Evolutionary conservation across 2,113 vertebrate genomes (phyloP).

Genomic region (Pelecanus crispus): DNA sequence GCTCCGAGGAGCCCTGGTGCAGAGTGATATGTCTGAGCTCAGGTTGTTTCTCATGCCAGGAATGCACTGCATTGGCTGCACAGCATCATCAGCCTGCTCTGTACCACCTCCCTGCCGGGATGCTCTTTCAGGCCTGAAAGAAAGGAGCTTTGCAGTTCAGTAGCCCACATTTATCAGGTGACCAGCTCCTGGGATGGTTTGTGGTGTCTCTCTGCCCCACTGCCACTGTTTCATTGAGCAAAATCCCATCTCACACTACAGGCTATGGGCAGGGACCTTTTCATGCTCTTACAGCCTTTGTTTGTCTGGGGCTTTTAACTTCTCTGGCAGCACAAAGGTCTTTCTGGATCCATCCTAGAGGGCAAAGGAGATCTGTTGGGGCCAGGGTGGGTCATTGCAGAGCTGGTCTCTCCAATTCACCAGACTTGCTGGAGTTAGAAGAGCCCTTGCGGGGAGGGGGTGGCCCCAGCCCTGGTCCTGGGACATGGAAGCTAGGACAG

Average conservation of each 20-base stretch:
- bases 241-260: neutral
- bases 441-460: neutral
- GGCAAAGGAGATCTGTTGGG: neutral
- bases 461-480: neutral
- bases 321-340: neutral
- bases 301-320: neutral
- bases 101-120: rapidly evolving
- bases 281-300: neutral
- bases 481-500: neutral
- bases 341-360: neutral
- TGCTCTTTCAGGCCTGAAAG: neutral
- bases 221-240: neutral
- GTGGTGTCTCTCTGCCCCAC: neutral
- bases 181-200: neutral
- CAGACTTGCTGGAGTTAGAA: neutral
- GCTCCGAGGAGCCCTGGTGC: neutral
- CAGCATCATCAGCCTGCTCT: neutral
- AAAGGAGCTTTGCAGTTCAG: neutral
- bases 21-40: neutral
- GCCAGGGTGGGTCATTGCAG: neutral
- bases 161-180: neutral
- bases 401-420: neutral
- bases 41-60: neutral
- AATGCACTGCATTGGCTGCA: no score
- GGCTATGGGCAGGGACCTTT: neutral